A percentile compares a stretch with the other conserved stretches of the same genome.
phyloP scores from a whole-genome alignment of 2,888 invertebrate species.

The Halocaridina rubra region DNA sequence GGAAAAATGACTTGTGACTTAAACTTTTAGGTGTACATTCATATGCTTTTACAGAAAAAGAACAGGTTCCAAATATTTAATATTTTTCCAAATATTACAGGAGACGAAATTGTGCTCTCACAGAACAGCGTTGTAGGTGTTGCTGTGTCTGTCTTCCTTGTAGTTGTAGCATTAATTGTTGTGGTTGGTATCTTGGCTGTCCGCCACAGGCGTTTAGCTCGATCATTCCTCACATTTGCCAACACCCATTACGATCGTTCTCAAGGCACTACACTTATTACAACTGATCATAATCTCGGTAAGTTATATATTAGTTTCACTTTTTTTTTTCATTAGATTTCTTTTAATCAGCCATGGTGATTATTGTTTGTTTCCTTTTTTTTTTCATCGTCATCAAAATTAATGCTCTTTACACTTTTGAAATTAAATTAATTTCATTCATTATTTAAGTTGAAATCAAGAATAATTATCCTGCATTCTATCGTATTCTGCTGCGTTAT shows the following conservation, averaged over 20 bases:
- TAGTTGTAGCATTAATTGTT: slow-evolving; percentile 73
- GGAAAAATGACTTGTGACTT: neutral
- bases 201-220: slow-evolving; percentile 79
- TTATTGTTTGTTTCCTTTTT: too few species aligned
- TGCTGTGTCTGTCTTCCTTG: slow-evolving; percentile 73
- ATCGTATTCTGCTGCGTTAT: too few species aligned
- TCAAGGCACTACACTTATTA: slow-evolving; percentile 87
- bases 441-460: too few species aligned
- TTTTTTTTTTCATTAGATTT: too few species aligned
- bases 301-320: too few species aligned
- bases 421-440: too few species aligned
- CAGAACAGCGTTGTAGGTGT: slow-evolving; percentile 69
- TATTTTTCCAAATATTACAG: slow-evolving; percentile 23
- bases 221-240: slow-evolving; percentile 83
- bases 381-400: too few species aligned
- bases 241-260: slow-evolving; percentile 88
- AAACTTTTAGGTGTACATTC: neutral
- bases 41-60: neutral
- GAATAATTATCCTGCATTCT: too few species aligned
- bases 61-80: neutral
- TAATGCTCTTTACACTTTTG: too few species aligned
- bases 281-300: slow-evolving; percentile 77
- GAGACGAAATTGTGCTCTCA: slow-evolving; percentile 64
- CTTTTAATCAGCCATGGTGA: too few species aligned
- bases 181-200: slow-evolving; percentile 76